phyloP scores from a whole-genome alignment of 2,797 vertebrate genomes.

The Enteromius radiatus region DNA sequence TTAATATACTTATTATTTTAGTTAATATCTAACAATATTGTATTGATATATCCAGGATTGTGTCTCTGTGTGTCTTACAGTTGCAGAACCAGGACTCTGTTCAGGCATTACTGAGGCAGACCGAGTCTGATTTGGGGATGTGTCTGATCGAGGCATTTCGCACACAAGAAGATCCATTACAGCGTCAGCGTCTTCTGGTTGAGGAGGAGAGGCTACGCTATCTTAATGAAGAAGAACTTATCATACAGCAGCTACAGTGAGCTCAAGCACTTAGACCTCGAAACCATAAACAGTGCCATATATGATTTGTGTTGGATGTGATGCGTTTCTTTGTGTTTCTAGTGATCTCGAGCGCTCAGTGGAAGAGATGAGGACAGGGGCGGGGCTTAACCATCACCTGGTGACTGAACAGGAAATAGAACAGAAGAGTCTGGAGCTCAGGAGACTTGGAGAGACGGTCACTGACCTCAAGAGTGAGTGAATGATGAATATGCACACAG shows the following conservation, averaged over 20 bases:
- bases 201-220: slow-evolving; percentile 96
- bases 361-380: slow-evolving; percentile 90
- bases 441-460: slow-evolving; percentile 90
- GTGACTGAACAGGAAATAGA: slow-evolving; percentile 90
- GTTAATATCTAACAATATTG: neutral
- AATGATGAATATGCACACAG: too few relatives aligned
- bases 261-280: slow-evolving; percentile 55
- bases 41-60: neutral
- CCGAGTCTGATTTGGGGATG: slow-evolving; percentile 91
- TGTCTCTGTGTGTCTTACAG: slow-evolving; percentile 68
- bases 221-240: slow-evolving; percentile 95
- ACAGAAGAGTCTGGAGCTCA: slow-evolving; percentile 91
- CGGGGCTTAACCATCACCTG: slow-evolving; percentile 85
- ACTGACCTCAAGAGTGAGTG: slow-evolving; percentile 90
- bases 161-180: slow-evolving; percentile 94
- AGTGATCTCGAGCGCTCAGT: slow-evolving; percentile 93
- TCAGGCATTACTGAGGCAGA: slow-evolving; percentile 87
- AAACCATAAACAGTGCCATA: neutral
- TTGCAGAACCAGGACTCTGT: slow-evolving; percentile 93
- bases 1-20: neutral
- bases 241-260: slow-evolving; percentile 96
- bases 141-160: slow-evolving; percentile 90
- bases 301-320: neutral
- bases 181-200: slow-evolving; percentile 94
- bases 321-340: slow-evolving; percentile 44